Percentiles rank a stretch among this genome's conserved stretches.
These are phyloP conservation scores for Metallyticus violacea DNA, from an alignment of 2,888 invertebrate species.

Conservation along the genomic window DNA sequence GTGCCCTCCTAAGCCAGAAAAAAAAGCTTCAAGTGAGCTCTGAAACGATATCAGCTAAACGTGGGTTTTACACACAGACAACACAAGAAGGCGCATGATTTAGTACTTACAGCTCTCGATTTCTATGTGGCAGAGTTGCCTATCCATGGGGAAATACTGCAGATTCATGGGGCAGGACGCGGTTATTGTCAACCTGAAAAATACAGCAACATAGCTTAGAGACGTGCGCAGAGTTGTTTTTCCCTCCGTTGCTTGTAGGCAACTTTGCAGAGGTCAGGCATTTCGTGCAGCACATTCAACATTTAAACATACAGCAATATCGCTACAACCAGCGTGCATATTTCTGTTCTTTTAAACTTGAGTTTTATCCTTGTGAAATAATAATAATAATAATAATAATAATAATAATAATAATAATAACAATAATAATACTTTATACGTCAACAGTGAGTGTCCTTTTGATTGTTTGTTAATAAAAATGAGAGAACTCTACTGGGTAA, in stretches of 20 bases:
- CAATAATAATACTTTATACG: too few relatives aligned
- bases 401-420: too few relatives aligned
- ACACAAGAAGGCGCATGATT: slow-evolving; percentile 41
- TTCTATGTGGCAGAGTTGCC: slow-evolving; percentile 91
- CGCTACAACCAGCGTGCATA: background rate
- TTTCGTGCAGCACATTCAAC: background rate
- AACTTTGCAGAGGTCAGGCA: background rate
- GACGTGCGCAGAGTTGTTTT: background rate
- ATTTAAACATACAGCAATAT: background rate
- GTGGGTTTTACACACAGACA: slow-evolving; percentile 22
- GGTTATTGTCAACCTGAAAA: slow-evolving; percentile 85
- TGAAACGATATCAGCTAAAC: background rate
- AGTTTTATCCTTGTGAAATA: too few relatives aligned
- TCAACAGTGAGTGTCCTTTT: too few relatives aligned
- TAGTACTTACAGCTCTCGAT: slow-evolving; percentile 95
- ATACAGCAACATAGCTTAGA: slow-evolving; percentile 24
- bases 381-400: too few relatives aligned
- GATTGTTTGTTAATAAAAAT: too few relatives aligned
- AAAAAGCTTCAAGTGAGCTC: background rate
- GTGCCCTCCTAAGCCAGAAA: background rate
- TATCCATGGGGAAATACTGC: slow-evolving; percentile 95
- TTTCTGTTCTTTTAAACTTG: background rate
- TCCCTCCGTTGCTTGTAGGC: background rate
- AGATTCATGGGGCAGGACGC: slow-evolving; percentile 95
- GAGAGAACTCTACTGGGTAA: too few relatives aligned